Evolutionary conservation across 2,888 invertebrate genomes (phyloP).

Genomic region (Lycia hirtaria): DNA sequence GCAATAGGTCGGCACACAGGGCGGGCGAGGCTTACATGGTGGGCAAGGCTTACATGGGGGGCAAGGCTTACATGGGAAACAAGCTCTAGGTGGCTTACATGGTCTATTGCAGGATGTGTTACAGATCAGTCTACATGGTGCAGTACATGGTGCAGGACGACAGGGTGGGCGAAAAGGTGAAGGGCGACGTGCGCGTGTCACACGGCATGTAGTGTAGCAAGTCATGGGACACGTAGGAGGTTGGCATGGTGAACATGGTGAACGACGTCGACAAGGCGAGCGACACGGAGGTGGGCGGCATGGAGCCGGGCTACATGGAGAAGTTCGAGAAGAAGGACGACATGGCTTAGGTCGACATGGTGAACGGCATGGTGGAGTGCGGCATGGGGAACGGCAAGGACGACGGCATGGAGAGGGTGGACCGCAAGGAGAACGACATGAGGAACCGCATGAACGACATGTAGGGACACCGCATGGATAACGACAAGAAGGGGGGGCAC

Average conservation of each 20-base stretch:
- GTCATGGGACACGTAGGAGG: slow-evolving; percentile 9
- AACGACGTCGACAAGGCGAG: background rate
- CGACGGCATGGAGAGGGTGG: slow-evolving; percentile 41
- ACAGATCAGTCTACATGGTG: slow-evolving; percentile 41
- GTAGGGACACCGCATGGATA: background rate
- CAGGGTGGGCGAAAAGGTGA: slow-evolving; percentile 4
- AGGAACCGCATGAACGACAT: background rate
- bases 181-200: background rate
- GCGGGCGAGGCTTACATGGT: slow-evolving; percentile 2
- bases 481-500: background rate
- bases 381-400: slow-evolving; percentile 45
- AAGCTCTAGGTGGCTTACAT: slow-evolving; percentile 26
- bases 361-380: background rate
- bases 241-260: background rate
- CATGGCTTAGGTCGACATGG: background rate
- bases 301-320: background rate
- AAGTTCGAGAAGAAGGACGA: background rate
- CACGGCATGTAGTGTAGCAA: slow-evolving; percentile 17
- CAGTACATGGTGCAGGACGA: slow-evolving; percentile 42
- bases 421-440: background rate
- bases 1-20: background rate
- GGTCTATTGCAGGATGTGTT: no score
- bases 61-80: slow-evolving; percentile 22
- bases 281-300: background rate
- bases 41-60: slow-evolving; percentile 16